These are phyloP conservation scores for Rhabdophis nuchalis DNA, from an alignment of 2,797 vertebrate species.

Conservation along the genomic window DNA sequence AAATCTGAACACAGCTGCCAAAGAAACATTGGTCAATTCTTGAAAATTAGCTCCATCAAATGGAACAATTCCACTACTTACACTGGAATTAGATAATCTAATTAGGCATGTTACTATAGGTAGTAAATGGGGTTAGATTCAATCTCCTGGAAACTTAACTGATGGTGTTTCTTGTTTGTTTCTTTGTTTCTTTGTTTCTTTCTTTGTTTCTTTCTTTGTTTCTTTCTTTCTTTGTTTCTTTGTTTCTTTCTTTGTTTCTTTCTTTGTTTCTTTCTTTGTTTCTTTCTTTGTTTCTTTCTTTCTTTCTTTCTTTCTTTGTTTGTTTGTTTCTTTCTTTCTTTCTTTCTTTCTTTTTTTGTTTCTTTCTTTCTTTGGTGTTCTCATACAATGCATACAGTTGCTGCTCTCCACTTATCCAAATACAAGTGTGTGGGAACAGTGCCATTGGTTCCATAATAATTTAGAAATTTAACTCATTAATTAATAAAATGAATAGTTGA, in stretches of 20 bases:
- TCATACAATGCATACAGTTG: neutral
- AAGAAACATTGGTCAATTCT: neutral
- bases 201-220: too few species aligned
- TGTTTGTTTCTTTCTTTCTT: neutral
- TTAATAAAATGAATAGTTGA: conserved; percentile 49
- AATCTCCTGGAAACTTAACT: neutral
- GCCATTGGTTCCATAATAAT: conserved; percentile 51
- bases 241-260: too few species aligned
- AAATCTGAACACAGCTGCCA: neutral
- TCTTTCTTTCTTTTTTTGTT: too few species aligned
- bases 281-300: too few species aligned
- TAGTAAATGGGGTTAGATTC: neutral
- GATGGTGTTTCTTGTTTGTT: neutral
- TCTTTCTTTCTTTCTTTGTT: too few species aligned
- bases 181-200: too few species aligned
- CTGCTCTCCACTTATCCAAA: neutral
- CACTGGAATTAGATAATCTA: neutral
- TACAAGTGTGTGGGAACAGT: neutral
- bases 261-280: too few species aligned
- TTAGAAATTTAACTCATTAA: conserved; percentile 59
- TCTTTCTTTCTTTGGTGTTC: neutral
- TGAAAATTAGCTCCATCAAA: neutral
- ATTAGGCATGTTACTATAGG: neutral
- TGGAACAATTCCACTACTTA: neutral
- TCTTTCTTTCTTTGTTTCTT: too few species aligned